Percentiles rank a stretch among this genome's conserved stretches.
These are phyloP conservation scores for Eonycteris spelaea DNA, from an alignment of 2,113 vertebrate species.

Conservation along the genomic window DNA sequence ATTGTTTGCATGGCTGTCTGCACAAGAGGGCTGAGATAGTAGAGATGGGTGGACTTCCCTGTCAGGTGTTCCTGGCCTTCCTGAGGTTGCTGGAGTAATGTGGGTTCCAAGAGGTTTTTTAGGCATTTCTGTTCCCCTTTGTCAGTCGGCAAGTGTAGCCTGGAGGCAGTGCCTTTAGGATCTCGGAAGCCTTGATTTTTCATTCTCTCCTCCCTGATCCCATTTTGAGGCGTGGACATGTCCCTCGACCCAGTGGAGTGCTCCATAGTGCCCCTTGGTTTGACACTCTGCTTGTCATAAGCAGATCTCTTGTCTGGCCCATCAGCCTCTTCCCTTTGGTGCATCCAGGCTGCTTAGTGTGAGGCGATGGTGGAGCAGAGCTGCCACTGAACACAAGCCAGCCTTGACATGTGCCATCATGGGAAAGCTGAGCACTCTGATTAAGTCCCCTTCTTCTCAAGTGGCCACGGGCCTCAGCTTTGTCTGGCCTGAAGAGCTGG, in stretches of 20 bases:
- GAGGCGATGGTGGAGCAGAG: not conserved
- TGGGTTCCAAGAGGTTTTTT: not conserved
- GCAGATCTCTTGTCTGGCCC: not conserved
- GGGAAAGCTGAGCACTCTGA: not conserved
- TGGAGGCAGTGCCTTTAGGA: not conserved
- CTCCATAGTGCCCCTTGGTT: not conserved
- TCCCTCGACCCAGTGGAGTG: not conserved
- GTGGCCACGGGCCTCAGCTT: not conserved
- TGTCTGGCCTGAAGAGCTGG: not conserved
- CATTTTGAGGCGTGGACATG: accelerated
- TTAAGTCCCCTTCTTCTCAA: not conserved
- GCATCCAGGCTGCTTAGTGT: not conserved
- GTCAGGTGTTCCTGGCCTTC: not conserved
- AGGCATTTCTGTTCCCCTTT: not conserved
- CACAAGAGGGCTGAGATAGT: not conserved
- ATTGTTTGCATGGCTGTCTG: not conserved
- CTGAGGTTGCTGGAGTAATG: not conserved
- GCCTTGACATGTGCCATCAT: not conserved
- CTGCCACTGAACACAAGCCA: accelerated
- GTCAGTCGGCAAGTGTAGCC: not conserved
- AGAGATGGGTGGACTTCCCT: not conserved
- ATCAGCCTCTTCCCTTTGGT: not conserved
- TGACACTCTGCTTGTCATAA: not conserved
- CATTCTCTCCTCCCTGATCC: not conserved
- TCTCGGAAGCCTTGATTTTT: not conserved